Percentiles rank a stretch among this genome's conserved stretches.
Conservation (phyloP, 2,113 vertebrate species). For the Nematolebias whitei region DNA sequence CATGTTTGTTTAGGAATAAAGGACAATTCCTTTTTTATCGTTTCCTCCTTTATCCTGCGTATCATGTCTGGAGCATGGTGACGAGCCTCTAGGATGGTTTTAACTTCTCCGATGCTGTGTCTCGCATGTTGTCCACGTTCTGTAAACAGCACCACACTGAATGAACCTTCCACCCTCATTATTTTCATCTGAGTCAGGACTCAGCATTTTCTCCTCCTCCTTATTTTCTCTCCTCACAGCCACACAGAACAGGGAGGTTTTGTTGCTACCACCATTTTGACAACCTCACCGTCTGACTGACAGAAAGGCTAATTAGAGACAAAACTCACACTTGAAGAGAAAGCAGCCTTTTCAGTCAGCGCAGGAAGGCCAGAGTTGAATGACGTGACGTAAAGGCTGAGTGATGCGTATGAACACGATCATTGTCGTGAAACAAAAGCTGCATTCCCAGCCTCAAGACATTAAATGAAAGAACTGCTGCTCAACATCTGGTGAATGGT, state of each 20-base stretch:
- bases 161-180: slow-evolving; percentile 70
- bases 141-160: slow-evolving; percentile 42
- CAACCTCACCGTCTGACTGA: slow-evolving; percentile 51
- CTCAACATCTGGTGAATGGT: too few species aligned
- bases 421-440: too few species aligned
- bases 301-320: slow-evolving; percentile 58
- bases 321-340: slow-evolving; percentile 38
- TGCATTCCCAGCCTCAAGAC: not conserved
- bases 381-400: slow-evolving; percentile 14
- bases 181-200: slow-evolving; percentile 65
- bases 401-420: not conserved
- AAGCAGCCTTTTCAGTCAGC: slow-evolving; percentile 17
- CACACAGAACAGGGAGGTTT: slow-evolving; percentile 45
- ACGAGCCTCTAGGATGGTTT: too few species aligned
- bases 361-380: slow-evolving; percentile 14
- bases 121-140: slow-evolving; percentile 49
- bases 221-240: slow-evolving; percentile 30
- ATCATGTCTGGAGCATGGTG: too few species aligned
- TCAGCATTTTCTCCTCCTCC: slow-evolving; percentile 4
- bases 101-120: slow-evolving; percentile 11
- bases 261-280: slow-evolving; percentile 55
- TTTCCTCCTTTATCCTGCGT: too few species aligned
- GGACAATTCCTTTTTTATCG: too few species aligned
- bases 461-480: too few species aligned
- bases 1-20: too few species aligned